A percentile compares a stretch with the other conserved stretches of the same genome.
Evolutionary conservation across 2,113 vertebrate species (phyloP).

Genomic region (Numida meleagris): DNA sequence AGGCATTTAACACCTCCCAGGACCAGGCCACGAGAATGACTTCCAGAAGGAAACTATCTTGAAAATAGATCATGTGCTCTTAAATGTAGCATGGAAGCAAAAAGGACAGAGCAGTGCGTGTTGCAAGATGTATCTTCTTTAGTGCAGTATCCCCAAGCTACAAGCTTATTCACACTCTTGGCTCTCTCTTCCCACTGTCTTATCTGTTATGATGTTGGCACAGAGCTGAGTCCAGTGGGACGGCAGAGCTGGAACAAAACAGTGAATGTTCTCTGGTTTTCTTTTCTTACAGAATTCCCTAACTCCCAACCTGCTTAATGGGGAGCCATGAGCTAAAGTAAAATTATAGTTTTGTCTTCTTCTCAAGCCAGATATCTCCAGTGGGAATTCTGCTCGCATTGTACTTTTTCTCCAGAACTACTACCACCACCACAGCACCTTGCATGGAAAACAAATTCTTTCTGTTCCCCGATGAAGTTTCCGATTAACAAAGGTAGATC

Average conservation of each 20-base stretch:
- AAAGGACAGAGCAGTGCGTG: conserved; percentile 5
- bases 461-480: conserved; percentile 6
- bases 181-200: conserved; percentile 52
- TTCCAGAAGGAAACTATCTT: conserved; percentile 56
- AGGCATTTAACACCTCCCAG: conserved; percentile 63
- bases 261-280: conserved; percentile 73
- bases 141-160: conserved; percentile 20
- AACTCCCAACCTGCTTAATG: conserved; percentile 73
- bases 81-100: conserved; percentile 39
- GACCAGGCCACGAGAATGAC: background rate
- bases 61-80: conserved; percentile 58
- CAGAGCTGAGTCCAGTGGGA: conserved; percentile 36
- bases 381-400: conserved; percentile 28
- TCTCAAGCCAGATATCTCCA: conserved; percentile 65
- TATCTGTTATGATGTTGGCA: conserved; percentile 75
- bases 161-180: conserved; percentile 66
- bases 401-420: conserved; percentile 34
- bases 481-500: conserved; percentile 18
- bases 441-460: conserved; percentile 38
- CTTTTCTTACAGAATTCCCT: conserved; percentile 71
- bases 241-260: conserved; percentile 56
- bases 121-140: conserved; percentile 53
- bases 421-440: conserved; percentile 51
- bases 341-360: conserved; percentile 76
- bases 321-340: conserved; percentile 71